phyloP scores from a whole-genome alignment of 2,797 vertebrate species.

The Furcifer pardalis region DNA sequence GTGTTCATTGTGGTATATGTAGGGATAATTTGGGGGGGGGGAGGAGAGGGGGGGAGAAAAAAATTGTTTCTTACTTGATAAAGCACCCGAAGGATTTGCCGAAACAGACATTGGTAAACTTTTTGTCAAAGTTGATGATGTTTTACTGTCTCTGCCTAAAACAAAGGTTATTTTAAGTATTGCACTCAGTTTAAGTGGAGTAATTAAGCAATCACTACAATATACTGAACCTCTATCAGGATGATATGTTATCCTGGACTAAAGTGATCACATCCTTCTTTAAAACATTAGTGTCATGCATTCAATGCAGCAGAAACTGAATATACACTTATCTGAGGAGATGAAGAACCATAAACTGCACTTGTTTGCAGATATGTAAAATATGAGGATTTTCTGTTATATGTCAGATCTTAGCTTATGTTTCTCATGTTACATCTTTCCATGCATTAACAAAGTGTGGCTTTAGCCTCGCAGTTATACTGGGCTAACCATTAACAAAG shows the following conservation, averaged over 20 bases:
- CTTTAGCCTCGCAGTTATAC: background rate
- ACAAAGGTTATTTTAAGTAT: slow-evolving; percentile 49
- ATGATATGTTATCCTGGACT: background rate
- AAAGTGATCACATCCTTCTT: background rate
- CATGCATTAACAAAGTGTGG: background rate
- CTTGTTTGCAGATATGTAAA: background rate
- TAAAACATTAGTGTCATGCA: background rate
- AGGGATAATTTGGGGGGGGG: background rate
- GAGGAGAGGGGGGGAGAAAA: background rate
- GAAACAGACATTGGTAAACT: slow-evolving; percentile 83
- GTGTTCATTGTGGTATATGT: background rate
- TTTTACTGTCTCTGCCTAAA: slow-evolving; percentile 90
- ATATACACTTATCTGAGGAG: slow-evolving; percentile 4
- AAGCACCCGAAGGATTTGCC: slow-evolving; percentile 75
- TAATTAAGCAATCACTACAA: background rate
- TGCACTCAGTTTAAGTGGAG: slow-evolving; percentile 25
- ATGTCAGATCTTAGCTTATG: background rate
- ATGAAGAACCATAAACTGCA: background rate
- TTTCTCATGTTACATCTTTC: background rate
- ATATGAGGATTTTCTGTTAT: background rate
- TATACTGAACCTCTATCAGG: background rate
- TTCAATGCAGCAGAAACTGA: background rate
- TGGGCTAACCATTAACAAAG: background rate
- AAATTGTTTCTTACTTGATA: slow-evolving; percentile 73
- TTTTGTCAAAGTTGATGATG: slow-evolving; percentile 80